Percentiles rank a stretch among this genome's conserved stretches.
Conservation (phyloP, 2,888 invertebrate genomes). For the Eupithecia subumbrata region DNA sequence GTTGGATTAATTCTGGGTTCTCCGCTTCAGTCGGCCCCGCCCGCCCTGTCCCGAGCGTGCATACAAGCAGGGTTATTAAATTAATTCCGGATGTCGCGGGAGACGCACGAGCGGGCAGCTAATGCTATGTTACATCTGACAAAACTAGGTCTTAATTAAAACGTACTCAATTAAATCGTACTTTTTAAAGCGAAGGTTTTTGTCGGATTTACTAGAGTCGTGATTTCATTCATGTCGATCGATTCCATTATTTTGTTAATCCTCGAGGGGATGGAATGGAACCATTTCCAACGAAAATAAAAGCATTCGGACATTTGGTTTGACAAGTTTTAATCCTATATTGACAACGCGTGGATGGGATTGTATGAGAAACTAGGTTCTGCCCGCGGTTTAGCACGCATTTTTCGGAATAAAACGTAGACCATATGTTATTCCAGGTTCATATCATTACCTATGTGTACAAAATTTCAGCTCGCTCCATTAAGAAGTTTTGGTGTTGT, state of each 20-base stretch:
- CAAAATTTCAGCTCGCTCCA: too few relatives aligned
- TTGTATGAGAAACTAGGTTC: not conserved
- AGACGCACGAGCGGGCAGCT: constrained; percentile 9
- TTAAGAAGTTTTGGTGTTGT: too few relatives aligned
- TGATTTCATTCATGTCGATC: not conserved
- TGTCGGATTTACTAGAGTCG: not conserved
- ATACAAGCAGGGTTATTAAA: constrained; percentile 55
- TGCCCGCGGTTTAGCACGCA: too few relatives aligned
- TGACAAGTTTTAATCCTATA: not conserved
- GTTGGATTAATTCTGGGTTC: not conserved
- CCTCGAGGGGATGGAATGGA: not conserved
- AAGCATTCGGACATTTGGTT: not conserved
- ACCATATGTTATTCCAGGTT: too few relatives aligned
- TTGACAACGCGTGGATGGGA: not conserved
- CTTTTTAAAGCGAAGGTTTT: not conserved
- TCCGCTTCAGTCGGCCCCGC: constrained; percentile 15
- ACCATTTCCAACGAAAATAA: not conserved
- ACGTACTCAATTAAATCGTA: not conserved
- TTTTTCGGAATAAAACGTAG: not conserved
- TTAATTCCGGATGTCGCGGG: constrained; percentile 59
- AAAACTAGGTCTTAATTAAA: not conserved
- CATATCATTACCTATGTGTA: too few relatives aligned
- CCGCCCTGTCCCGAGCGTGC: constrained; percentile 23
- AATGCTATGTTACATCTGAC: constrained; percentile 4
- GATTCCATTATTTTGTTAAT: not conserved